Conservation (phyloP, 2,797 vertebrate species). For the Bovichtus diacanthus region DNA sequence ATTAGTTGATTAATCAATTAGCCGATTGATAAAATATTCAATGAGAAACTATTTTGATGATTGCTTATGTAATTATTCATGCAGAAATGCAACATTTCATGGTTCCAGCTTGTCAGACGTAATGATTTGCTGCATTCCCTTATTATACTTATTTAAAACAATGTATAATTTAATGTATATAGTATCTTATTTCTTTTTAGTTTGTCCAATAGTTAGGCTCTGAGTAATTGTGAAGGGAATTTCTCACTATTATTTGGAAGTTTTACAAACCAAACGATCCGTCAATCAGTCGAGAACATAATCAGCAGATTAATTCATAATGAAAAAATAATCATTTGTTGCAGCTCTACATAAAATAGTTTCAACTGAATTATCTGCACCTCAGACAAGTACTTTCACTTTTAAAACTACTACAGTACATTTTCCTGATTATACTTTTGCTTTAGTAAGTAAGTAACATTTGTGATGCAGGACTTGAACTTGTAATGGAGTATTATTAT, state of each 20-base stretch:
- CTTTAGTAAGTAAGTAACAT: too few relatives aligned
- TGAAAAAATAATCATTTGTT: background rate
- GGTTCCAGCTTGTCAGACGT: background rate
- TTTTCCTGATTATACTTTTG: too few relatives aligned
- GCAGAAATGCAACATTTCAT: background rate
- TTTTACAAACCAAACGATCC: background rate
- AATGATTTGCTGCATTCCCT: too few relatives aligned
- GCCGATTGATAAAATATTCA: too few relatives aligned
- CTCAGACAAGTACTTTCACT: too few relatives aligned
- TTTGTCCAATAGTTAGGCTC: background rate
- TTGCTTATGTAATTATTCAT: background rate
- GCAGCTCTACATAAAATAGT: background rate
- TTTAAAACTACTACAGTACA: background rate
- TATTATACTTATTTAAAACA: too few relatives aligned
- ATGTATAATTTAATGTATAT: too few relatives aligned
- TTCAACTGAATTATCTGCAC: background rate
- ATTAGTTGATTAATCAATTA: background rate
- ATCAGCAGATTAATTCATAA: background rate
- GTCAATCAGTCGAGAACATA: background rate
- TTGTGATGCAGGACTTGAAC: too few relatives aligned
- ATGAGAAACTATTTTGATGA: background rate
- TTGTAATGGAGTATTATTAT: background rate
- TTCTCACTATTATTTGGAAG: background rate
- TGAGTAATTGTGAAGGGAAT: too few relatives aligned
- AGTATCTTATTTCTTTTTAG: too few relatives aligned